Evolutionary conservation across 2,797 vertebrate genomes (phyloP).

Genomic region (Phrynocephalus vlangalii): DNA sequence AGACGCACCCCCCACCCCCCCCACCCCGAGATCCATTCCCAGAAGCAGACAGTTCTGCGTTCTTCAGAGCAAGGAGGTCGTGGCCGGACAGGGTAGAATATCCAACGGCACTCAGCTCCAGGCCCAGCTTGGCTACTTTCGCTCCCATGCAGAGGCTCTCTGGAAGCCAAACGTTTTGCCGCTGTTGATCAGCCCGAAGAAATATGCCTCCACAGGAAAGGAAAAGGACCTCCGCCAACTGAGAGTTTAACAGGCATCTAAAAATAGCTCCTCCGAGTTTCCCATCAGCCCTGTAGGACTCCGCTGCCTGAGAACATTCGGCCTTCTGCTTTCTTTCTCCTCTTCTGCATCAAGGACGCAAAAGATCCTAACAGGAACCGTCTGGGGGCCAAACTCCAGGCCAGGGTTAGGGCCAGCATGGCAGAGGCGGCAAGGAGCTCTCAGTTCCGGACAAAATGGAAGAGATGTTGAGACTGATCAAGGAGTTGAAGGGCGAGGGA

Average conservation of each 20-base stretch:
- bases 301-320: slow-evolving; percentile 14
- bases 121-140: background rate
- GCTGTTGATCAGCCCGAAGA: background rate
- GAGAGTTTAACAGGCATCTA: slow-evolving; percentile 8
- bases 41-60: background rate
- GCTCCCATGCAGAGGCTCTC: too few species aligned
- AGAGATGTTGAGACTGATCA: background rate
- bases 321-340: background rate
- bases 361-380: background rate
- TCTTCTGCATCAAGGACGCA: background rate
- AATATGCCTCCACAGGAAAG: slow-evolving; percentile 31
- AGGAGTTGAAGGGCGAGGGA: too few species aligned
- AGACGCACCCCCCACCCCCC: too few species aligned
- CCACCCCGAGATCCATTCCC: too few species aligned
- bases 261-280: slow-evolving; percentile 37
- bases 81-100: too few species aligned
- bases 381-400: background rate
- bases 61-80: background rate
- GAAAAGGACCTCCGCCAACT: background rate
- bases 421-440: background rate
- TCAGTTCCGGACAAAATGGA: background rate
- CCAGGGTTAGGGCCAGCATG: background rate
- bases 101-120: background rate
- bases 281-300: slow-evolving; percentile 34
- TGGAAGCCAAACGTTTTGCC: background rate